phyloP scores from a whole-genome alignment of 2,797 vertebrate species.

The Muraenolepis orangiensis region DNA sequence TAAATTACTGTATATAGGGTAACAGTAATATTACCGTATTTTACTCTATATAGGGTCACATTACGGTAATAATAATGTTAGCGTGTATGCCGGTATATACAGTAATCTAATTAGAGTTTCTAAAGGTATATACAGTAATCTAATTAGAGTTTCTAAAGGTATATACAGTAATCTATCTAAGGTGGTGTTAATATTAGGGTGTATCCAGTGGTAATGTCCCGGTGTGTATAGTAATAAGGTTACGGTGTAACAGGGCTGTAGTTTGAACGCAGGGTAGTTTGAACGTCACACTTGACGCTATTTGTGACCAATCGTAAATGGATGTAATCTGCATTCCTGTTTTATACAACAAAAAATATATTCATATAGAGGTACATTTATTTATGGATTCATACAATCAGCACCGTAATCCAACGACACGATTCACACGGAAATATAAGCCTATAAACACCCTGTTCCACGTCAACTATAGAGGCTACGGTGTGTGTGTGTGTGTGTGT shows the following conservation, averaged over 20 bases:
- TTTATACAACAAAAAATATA: slow-evolving; percentile 3
- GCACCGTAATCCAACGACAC: slow-evolving; percentile 1
- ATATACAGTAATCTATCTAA: background rate
- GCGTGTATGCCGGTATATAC: background rate
- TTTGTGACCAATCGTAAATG: slow-evolving; percentile 1
- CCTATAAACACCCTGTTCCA: slow-evolving; percentile 15
- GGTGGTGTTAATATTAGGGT: background rate
- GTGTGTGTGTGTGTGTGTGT: no score
- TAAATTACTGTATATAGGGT: background rate
- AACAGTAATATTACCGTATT: background rate
- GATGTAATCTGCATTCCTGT: background rate
- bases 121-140: background rate
- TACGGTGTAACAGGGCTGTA: background rate
- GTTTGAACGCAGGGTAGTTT: background rate
- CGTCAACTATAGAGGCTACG: slow-evolving; percentile 21
- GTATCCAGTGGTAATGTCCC: background rate
- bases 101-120: background rate
- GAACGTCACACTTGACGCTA: background rate
- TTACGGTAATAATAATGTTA: background rate
- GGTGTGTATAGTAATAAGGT: background rate
- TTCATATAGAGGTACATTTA: slow-evolving; percentile 14
- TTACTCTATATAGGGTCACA: no score
- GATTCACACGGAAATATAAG: slow-evolving; percentile 7
- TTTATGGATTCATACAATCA: slow-evolving; percentile 28
- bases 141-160: no score